A percentile compares a stretch with the other conserved stretches of the same genome.
These are phyloP conservation scores for Tragelaphus strepsiceros DNA, from an alignment of 2,113 vertebrate genomes.

Conservation along the genomic window DNA sequence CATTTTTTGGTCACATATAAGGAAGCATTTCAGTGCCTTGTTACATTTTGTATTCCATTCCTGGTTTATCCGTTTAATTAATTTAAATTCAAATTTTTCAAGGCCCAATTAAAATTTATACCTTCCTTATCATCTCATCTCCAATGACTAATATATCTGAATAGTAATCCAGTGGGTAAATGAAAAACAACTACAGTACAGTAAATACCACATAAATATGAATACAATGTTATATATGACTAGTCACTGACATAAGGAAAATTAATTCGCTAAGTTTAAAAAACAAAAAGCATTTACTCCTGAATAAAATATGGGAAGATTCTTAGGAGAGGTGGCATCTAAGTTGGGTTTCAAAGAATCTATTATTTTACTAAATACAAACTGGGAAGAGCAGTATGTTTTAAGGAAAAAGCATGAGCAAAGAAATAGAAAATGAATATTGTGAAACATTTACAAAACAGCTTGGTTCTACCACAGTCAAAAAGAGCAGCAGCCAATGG, in stretches of 20 bases:
- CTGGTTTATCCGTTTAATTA: not conserved
- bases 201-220: not conserved
- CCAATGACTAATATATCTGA: not conserved
- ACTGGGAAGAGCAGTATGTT: not conserved
- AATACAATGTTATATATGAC: not conserved
- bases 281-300: not conserved
- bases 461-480: not conserved
- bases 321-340: not conserved
- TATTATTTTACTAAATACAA: not conserved
- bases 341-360: not conserved
- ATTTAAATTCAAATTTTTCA: not conserved
- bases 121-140: not conserved
- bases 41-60: not conserved
- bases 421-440: not conserved
- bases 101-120: not conserved
- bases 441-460: not conserved
- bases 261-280: not conserved
- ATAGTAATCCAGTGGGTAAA: not conserved
- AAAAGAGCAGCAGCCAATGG: not conserved
- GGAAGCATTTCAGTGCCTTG: not conserved
- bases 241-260: not conserved
- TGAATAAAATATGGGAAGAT: not conserved
- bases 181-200: not conserved
- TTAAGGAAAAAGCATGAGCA: not conserved
- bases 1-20: not conserved